These are phyloP conservation scores for Lordiphosa fenestrarum DNA, from an alignment of 2,888 invertebrate species.

Conservation along the genomic window DNA sequence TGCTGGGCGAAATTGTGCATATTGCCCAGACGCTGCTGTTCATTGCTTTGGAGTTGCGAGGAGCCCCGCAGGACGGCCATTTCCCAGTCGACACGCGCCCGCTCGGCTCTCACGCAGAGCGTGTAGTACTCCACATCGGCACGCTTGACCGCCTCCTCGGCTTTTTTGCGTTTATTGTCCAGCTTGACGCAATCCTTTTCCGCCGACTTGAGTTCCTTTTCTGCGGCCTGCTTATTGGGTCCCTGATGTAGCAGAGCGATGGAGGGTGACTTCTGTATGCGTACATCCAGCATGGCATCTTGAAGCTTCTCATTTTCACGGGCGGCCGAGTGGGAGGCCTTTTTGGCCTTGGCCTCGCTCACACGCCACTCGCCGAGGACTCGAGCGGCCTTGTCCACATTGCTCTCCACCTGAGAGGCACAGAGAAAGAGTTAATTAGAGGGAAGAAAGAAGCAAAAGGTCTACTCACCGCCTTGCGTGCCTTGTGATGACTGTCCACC, in stretches of 20 bases:
- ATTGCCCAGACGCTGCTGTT: slow-evolving; percentile 92
- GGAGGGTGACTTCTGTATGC: slow-evolving; percentile 80
- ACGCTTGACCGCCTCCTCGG: slow-evolving; percentile 93
- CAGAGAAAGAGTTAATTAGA: too few relatives aligned
- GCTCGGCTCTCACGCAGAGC: slow-evolving; percentile 93
- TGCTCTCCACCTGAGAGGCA: slow-evolving; percentile 84
- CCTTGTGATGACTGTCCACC: slow-evolving; percentile 86
- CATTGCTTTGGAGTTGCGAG: slow-evolving; percentile 91
- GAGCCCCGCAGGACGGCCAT: slow-evolving; percentile 92
- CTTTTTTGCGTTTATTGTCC: slow-evolving; percentile 93
- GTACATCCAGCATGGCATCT: slow-evolving; percentile 85
- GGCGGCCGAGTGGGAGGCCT: slow-evolving; percentile 91
- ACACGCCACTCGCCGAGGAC: slow-evolving; percentile 91
- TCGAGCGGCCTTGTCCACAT: slow-evolving; percentile 92
- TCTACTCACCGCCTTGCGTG: slow-evolving; percentile 84
- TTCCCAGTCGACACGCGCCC: slow-evolving; percentile 95
- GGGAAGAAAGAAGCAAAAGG: too few relatives aligned
- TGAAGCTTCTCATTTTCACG: slow-evolving; percentile 95
- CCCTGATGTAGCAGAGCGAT: slow-evolving; percentile 79
- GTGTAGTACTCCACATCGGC: slow-evolving; percentile 97
- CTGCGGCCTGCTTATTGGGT: slow-evolving; percentile 76
- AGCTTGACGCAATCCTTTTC: slow-evolving; percentile 88
- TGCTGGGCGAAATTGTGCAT: slow-evolving; percentile 87
- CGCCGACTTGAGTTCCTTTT: slow-evolving; percentile 81
- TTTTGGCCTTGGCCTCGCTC: slow-evolving; percentile 93